Percentiles rank a stretch among this genome's conserved stretches.
Conservation (phyloP, 1,140 invertebrate genomes). For the Leptonema lineaticorne region DNA sequence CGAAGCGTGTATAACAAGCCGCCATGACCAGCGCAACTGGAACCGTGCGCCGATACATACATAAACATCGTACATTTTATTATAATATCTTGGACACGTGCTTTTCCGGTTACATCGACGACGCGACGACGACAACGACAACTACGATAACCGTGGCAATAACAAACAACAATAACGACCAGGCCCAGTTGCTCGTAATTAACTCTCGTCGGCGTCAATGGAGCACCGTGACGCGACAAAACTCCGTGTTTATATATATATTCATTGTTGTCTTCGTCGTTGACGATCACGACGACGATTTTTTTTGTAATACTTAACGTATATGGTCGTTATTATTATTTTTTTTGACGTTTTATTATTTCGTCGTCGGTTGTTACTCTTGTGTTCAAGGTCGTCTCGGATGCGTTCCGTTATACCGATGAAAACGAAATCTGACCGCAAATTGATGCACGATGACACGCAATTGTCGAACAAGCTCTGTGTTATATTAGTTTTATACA, state of each 20-base stretch:
- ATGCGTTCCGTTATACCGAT: background rate
- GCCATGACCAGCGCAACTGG: background rate
- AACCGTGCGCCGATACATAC: too few relatives aligned
- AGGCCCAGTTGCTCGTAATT: background rate
- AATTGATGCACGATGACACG: background rate
- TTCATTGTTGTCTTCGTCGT: background rate
- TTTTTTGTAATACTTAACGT: background rate
- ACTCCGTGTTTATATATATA: background rate
- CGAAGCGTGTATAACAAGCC: background rate
- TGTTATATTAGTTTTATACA: too few relatives aligned
- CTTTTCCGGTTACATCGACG: background rate
- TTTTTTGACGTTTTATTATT: background rate
- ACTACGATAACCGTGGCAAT: too few relatives aligned
- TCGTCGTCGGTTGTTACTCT: background rate
- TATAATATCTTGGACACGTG: background rate
- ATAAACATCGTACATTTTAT: background rate
- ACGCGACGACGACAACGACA: too few relatives aligned
- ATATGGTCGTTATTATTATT: background rate
- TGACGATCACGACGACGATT: background rate
- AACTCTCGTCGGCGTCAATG: background rate
- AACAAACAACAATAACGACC: too few relatives aligned
- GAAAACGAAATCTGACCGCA: slow-evolving; percentile 8
- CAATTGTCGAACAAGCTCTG: background rate
- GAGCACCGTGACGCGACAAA: slow-evolving; percentile 9
- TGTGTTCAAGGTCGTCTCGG: slow-evolving; percentile 1